Percentiles rank a stretch among this genome's conserved stretches.
These are phyloP conservation scores for Xenopus laevis DNA, from an alignment of 2,113 vertebrate genomes.

Conservation along the genomic window DNA sequence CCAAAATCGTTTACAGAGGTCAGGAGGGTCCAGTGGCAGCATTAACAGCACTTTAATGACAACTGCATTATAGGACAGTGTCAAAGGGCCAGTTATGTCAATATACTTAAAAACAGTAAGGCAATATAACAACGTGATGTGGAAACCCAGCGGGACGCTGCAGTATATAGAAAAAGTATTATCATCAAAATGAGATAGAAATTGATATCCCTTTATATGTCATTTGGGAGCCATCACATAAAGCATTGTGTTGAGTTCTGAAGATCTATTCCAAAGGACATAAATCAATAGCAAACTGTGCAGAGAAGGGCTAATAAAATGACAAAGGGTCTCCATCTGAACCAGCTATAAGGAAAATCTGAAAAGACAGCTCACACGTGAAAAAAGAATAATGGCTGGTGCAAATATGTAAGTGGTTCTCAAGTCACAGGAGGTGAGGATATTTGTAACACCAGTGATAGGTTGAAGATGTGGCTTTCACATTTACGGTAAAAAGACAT, in stretches of 20 bases:
- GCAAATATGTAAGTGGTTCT: too few relatives aligned
- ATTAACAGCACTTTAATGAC: not conserved
- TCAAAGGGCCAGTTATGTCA: not conserved
- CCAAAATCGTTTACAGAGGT: not conserved
- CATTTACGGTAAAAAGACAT: too few relatives aligned
- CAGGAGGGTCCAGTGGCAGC: not conserved
- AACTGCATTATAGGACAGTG: not conserved
- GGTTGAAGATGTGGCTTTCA: too few relatives aligned
- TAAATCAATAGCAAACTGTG: not conserved
- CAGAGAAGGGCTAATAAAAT: not conserved
- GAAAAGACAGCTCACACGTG: too few relatives aligned
- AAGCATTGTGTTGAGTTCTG: not conserved
- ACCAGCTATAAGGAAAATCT: not conserved
- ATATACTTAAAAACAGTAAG: constrained; percentile 15
- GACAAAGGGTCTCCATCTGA: not conserved
- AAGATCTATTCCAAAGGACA: not conserved
- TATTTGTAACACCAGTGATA: too few relatives aligned
- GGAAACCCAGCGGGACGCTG: constrained; percentile 2
- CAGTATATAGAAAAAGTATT: not conserved
- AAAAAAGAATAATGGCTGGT: too few relatives aligned
- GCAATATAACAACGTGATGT: not conserved
- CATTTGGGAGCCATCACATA: constrained; percentile 7
- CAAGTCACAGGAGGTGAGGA: too few relatives aligned
- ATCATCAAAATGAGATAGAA: constrained; percentile 5
- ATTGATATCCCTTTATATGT: constrained; percentile 16